Evolutionary conservation across 1,140 invertebrate genomes (phyloP).

Genomic region (Euborellia annulipes): DNA sequence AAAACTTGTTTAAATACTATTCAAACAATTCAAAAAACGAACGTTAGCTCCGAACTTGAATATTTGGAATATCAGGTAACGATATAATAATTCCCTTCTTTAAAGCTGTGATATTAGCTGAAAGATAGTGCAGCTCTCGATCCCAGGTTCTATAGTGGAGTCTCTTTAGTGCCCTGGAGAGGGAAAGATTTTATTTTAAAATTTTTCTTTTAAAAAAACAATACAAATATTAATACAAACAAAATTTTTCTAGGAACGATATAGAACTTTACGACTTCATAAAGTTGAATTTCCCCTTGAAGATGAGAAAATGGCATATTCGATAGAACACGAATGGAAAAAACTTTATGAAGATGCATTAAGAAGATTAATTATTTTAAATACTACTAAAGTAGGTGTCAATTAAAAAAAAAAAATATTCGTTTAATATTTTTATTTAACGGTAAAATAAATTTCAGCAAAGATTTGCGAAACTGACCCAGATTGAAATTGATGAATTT

Average conservation of each 20-base stretch:
- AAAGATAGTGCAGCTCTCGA: too few species aligned
- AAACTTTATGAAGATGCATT: constrained; percentile 45
- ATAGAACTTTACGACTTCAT: constrained; percentile 37
- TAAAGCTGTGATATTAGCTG: too few species aligned
- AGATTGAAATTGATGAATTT: constrained; percentile 56
- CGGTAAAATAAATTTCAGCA: constrained; percentile 23
- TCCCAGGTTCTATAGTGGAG: too few species aligned
- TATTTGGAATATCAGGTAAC: constrained; percentile 39
- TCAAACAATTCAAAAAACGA: constrained; percentile 49
- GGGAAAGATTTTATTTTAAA: too few species aligned
- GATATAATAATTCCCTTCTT: constrained; percentile 25
- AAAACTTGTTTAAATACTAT: constrained; percentile 73
- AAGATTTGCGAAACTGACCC: constrained; percentile 59
- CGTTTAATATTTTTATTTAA: neutral
- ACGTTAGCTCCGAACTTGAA: constrained; percentile 55
- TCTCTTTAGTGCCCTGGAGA: too few species aligned
- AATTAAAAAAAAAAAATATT: neutral
- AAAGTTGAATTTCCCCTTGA: constrained; percentile 27
- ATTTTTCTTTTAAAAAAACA: too few species aligned
- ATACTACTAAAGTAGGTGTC: constrained; percentile 45
- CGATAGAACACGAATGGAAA: constrained; percentile 48
- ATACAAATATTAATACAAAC: constrained; percentile 1
- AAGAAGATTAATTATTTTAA: constrained; percentile 45
- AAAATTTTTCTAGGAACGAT: constrained; percentile 40
- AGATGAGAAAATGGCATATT: constrained; percentile 38